These are phyloP conservation scores for Heliothis peltigera DNA, from an alignment of 2,888 invertebrate genomes.

Conservation along the genomic window DNA sequence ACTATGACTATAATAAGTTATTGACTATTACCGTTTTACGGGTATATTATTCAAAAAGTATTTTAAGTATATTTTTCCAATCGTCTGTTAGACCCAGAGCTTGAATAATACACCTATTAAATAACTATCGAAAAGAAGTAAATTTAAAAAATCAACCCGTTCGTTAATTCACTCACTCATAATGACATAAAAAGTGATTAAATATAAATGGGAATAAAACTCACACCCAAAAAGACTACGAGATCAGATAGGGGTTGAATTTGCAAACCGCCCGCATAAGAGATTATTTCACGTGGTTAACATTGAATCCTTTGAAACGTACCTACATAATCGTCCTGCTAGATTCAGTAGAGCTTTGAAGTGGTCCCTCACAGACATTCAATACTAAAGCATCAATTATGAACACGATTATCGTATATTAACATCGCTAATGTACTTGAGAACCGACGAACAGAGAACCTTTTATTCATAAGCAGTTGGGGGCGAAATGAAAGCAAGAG, in stretches of 20 bases:
- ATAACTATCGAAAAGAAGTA: too few relatives aligned
- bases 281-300: constrained; percentile 63
- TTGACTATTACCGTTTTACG: constrained; percentile 14
- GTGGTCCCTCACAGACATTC: constrained; percentile 66
- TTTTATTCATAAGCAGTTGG: constrained; percentile 76
- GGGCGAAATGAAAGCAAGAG: constrained; percentile 72
- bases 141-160: constrained; percentile 3
- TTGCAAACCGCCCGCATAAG: constrained; percentile 60
- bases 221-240: constrained; percentile 32
- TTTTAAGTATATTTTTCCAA: constrained; percentile 13
- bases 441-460: constrained; percentile 74
- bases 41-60: constrained; percentile 11
- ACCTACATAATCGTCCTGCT: constrained; percentile 59
- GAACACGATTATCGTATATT: constrained; percentile 81
- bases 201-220: constrained; percentile 53
- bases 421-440: constrained; percentile 84
- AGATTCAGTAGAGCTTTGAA: constrained; percentile 59
- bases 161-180: constrained; percentile 19
- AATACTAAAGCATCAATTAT: constrained; percentile 79
- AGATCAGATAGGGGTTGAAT: constrained; percentile 56
- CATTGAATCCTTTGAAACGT: constrained; percentile 61
- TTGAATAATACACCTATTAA: too few relatives aligned
- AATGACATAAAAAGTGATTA: constrained; percentile 36
- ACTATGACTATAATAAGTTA: constrained; percentile 20
- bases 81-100: background rate